These are phyloP conservation scores for Rhinogobio ventralis DNA, from an alignment of 2,797 vertebrate species.

Conservation along the genomic window DNA sequence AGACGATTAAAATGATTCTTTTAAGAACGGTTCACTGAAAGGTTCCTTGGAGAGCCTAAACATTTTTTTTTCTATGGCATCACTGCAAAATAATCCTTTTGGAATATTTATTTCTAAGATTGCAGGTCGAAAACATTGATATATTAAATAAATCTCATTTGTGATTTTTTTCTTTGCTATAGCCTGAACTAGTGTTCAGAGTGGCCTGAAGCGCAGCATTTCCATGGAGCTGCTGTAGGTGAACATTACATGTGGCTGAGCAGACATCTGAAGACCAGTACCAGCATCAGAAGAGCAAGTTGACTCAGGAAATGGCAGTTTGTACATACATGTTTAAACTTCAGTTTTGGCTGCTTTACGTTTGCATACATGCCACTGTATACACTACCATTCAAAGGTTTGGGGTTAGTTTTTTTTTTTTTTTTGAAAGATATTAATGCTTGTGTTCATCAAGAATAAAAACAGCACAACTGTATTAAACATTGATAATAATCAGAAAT, in stretches of 20 bases:
- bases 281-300: neutral
- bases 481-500: neutral
- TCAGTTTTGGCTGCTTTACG: neutral
- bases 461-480: neutral
- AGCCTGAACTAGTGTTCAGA: neutral
- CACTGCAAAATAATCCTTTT: too few species aligned
- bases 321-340: neutral
- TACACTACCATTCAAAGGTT: neutral
- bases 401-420: neutral
- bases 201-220: neutral
- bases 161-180: neutral
- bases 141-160: neutral
- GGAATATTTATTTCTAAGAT: neutral
- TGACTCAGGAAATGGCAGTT: neutral
- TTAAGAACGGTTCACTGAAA: too few species aligned
- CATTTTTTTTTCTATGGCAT: too few species aligned
- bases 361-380: neutral
- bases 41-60: too few species aligned
- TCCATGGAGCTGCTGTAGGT: neutral
- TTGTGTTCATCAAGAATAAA: neutral
- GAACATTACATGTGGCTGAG: conserved; percentile 22
- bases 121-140: neutral
- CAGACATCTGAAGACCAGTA: conserved; percentile 6
- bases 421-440: neutral
- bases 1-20: too few species aligned